Conservation (phyloP, 2,888 invertebrate species). For the Cosmia pyralina region DNA sequence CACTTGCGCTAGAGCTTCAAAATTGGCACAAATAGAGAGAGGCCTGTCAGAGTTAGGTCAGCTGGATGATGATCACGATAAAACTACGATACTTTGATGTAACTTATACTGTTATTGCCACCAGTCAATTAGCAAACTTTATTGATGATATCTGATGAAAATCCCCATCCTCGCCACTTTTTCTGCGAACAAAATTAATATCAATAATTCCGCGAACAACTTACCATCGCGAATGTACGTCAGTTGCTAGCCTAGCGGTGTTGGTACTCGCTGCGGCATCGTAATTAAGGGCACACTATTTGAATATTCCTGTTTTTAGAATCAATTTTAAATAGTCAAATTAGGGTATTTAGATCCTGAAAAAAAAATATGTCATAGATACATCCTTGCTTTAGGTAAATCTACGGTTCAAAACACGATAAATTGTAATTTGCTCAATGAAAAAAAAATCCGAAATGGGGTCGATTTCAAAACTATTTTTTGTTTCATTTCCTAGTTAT, state of each 20-base stretch:
- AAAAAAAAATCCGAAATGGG: no score
- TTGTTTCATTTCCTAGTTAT: no score
- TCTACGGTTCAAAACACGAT: no score
- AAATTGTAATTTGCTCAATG: no score
- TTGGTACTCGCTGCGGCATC: constrained; percentile 53
- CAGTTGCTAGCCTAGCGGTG: constrained; percentile 22
- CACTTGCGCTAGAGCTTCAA: not conserved
- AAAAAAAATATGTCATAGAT: no score
- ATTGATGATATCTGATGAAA: not conserved
- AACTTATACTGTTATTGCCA: not conserved
- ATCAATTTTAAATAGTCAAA: no score
- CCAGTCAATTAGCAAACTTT: not conserved
- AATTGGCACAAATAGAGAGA: not conserved
- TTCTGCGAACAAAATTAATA: not conserved
- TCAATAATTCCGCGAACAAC: not conserved
- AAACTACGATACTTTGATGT: not conserved
- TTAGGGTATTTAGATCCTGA: no score
- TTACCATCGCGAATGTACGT: constrained; percentile 38
- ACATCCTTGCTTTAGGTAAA: no score
- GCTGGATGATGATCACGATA: not conserved
- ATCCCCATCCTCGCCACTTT: not conserved
- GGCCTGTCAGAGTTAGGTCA: not conserved
- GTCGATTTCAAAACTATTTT: no score
- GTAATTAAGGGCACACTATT: no score
- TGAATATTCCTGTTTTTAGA: no score